Conservation (phyloP, 1,140 invertebrate species). For the Brachionus asplanchnoidis region DNA sequence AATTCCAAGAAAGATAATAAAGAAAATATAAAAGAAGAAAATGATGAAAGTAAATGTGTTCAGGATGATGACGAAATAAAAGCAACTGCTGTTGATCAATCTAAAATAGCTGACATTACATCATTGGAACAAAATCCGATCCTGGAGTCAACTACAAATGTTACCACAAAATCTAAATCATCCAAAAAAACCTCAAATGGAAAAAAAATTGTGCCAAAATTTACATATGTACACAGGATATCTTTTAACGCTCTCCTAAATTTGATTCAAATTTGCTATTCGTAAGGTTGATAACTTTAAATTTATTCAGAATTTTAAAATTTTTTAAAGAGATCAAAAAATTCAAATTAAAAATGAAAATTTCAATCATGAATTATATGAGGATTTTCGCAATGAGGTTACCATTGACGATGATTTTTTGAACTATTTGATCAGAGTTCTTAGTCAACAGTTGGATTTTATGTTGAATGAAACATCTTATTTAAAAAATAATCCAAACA, state of each 20-base stretch:
- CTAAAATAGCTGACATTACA: constrained; percentile 10
- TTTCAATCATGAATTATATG: constrained; percentile 6
- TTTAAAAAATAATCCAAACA: constrained; percentile 28
- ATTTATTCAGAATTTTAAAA: not conserved
- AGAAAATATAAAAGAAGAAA: constrained; percentile 22
- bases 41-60: not conserved
- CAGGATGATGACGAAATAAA: constrained; percentile 24
- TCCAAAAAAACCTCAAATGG: not conserved
- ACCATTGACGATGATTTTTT: not conserved
- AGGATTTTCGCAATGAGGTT: not conserved
- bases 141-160: not conserved
- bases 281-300: not conserved
- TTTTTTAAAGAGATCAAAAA: not conserved
- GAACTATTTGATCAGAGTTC: constrained; percentile 6
- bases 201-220: not conserved
- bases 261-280: not conserved
- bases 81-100: constrained; percentile 29
- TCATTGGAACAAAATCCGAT: constrained; percentile 2
- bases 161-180: not conserved
- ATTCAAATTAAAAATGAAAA: not conserved
- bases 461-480: not conserved
- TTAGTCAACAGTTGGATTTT: constrained; percentile 15
- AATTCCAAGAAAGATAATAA: constrained; percentile 21
- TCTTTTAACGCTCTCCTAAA: not conserved
- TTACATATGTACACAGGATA: constrained; percentile 4